Conservation (phyloP, 2,888 invertebrate species). For the Lochmaea crataegi region DNA sequence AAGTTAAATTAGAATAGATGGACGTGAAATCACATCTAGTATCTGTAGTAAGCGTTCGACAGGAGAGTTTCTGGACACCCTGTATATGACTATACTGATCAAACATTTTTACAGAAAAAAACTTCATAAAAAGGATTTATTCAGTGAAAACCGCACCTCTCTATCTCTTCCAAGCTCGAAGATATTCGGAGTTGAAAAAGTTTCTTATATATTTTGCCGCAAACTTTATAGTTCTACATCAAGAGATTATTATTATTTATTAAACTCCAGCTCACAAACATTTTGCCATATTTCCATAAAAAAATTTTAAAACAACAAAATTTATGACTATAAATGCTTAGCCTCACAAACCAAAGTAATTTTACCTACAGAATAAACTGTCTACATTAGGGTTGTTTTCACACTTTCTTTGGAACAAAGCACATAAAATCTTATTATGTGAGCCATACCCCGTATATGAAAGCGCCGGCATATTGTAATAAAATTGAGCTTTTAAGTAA, state of each 20-base stretch:
- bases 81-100: too few relatives aligned
- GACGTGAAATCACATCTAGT: too few relatives aligned
- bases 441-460: not conserved
- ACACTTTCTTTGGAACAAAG: not conserved
- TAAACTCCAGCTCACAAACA: not conserved
- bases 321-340: not conserved
- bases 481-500: not conserved
- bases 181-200: too few relatives aligned
- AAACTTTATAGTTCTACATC: too few relatives aligned
- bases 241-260: not conserved
- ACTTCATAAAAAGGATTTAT: too few relatives aligned
- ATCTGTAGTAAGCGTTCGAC: too few relatives aligned
- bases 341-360: not conserved
- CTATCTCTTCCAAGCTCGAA: too few relatives aligned
- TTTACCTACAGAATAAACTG: not conserved
- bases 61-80: too few relatives aligned
- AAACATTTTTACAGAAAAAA: too few relatives aligned
- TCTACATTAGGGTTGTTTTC: not conserved
- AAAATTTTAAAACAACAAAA: not conserved
- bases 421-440: slow-evolving; percentile 5
- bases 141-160: too few relatives aligned
- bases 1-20: too few relatives aligned
- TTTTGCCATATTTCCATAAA: not conserved
- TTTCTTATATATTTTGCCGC: too few relatives aligned
- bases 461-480: not conserved